A percentile compares a stretch with the other conserved stretches of the same genome.
These are phyloP conservation scores for Halocaridina rubra DNA, from an alignment of 2,888 invertebrate genomes.

Conservation along the genomic window DNA sequence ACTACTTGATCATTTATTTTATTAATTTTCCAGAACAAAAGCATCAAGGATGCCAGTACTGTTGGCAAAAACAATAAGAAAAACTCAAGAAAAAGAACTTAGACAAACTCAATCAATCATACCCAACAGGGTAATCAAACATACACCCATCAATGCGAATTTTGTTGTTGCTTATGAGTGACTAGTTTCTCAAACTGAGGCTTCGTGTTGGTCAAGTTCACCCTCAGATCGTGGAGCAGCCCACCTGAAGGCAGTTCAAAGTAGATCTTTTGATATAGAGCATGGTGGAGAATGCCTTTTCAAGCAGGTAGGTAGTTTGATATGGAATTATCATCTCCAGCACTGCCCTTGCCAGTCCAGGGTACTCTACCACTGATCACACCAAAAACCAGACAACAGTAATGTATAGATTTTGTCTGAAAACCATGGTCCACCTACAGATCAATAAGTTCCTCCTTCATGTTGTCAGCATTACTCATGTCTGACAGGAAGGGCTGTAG, in stretches of 20 bases:
- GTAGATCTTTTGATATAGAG: background rate
- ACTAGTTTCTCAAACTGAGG: background rate
- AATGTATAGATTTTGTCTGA: background rate
- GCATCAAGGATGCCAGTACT: too few relatives aligned
- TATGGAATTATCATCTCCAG: constrained; percentile 6
- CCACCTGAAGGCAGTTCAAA: background rate
- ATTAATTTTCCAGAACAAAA: too few relatives aligned
- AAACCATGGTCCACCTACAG: background rate
- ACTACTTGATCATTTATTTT: too few relatives aligned
- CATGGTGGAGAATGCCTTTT: constrained; percentile 1
- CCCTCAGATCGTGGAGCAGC: background rate
- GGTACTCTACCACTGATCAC: background rate
- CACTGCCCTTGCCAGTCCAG: background rate
- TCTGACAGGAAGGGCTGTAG: too few relatives aligned
- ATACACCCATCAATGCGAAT: too few relatives aligned
- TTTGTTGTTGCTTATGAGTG: background rate
- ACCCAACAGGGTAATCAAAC: too few relatives aligned
- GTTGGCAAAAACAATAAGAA: too few relatives aligned
- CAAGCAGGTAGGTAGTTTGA: background rate
- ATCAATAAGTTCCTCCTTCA: background rate
- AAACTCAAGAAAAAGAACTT: too few relatives aligned
- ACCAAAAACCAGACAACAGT: background rate
- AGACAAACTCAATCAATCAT: too few relatives aligned
- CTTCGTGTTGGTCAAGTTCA: background rate
- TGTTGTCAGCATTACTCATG: too few relatives aligned